These are phyloP conservation scores for Corapipo altera DNA, from an alignment of 2,113 vertebrate genomes.

Conservation along the genomic window DNA sequence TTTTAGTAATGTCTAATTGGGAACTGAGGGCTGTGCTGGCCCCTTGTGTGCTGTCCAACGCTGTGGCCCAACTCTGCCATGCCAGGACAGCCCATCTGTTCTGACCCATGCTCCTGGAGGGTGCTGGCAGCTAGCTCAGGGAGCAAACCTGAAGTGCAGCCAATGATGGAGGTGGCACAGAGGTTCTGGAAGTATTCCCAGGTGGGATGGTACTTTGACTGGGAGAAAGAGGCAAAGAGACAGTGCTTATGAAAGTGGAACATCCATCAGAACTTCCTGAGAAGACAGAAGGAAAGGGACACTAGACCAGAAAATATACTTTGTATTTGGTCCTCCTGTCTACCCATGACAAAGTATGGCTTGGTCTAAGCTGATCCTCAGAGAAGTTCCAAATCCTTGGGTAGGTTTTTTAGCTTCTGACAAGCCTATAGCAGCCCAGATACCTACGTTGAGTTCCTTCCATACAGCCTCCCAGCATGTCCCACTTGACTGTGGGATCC, in stretches of 20 bases:
- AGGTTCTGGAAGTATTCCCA: neutral
- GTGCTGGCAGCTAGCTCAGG: neutral
- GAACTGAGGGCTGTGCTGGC: neutral
- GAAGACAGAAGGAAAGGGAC: neutral
- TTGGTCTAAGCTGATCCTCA: neutral
- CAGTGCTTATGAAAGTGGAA: neutral
- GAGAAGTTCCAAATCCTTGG: neutral
- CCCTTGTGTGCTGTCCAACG: accelerated
- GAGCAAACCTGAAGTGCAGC: neutral
- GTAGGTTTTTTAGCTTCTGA: neutral
- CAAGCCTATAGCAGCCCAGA: neutral
- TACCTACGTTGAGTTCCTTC: neutral
- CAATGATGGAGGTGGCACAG: neutral
- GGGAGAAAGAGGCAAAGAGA: neutral
- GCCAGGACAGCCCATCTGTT: neutral
- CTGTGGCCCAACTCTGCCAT: neutral
- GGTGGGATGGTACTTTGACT: neutral
- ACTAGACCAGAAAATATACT: neutral
- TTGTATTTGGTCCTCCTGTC: neutral
- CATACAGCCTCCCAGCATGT: neutral
- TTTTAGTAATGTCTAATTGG: neutral
- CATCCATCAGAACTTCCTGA: neutral
- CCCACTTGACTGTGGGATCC: neutral
- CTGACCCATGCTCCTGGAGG: accelerated
- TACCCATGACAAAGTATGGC: neutral